Base-by-base conservation (phyloP, 1,140 invertebrate genomes). In the Telenomus remus region DNA sequence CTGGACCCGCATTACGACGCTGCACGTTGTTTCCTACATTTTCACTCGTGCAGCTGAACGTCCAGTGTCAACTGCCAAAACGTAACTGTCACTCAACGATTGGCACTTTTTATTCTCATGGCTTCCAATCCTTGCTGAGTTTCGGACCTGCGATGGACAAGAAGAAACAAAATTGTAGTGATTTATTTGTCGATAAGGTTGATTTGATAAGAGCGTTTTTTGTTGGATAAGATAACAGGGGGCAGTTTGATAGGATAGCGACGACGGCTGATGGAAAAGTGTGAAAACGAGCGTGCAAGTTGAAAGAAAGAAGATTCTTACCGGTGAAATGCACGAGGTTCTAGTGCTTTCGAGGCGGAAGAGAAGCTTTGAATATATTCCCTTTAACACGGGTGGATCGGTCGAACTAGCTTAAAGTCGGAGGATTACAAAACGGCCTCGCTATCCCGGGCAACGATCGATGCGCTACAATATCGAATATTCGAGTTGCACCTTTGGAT, bases 311-410 rank as follows among this genome's bases (percentile, higher is more conserved):
- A 1, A 3, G 19, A 27, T 27, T 27, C 2, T 69, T 64, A 76
- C 57, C 65, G n/a, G 61, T 47, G 10, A 12, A 12, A 4, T 10
- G 43, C 14, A 27, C 51, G 44, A 56, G 49, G 54, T 70, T 76
- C 50, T 57, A 70, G 63, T 10, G 66, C 47, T 15, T 69, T 63
- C 59, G 55, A 35, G 43, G 47, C 47, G 47, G 72, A 51, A 75
- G 37, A 43, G 27, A 46, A 51, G 80, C 79, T 85, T 85, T 56
- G 57, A 76, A 71, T 80, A 85, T 80, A 85, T 87, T 85, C 85
- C 80, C 85, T 87, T 87, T 87, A 86, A 87, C 75, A 69, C 78
- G 83, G 79, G 79, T 82, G 82, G 84, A 83, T 83, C 84, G 82
- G 78, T 70, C 74, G 72, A 78, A 59, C 78, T 71, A 64, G 69